Percentiles rank a stretch among this genome's conserved stretches.
phyloP scores from a whole-genome alignment of 2,797 vertebrate species.

The Pampus argenteus region DNA sequence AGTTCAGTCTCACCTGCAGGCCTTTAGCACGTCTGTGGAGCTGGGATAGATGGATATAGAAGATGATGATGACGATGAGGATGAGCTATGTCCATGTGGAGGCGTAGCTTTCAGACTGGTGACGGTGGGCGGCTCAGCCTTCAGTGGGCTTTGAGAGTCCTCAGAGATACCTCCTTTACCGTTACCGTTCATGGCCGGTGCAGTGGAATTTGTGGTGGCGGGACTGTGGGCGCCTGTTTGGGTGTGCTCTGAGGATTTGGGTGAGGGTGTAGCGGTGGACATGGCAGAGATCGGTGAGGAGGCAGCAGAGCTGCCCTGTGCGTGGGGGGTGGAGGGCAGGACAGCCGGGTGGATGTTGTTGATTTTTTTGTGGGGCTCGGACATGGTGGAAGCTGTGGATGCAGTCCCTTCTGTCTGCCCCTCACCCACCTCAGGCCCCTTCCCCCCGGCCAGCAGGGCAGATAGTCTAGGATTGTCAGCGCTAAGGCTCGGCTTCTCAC shows the following conservation, averaged over 20 bases:
- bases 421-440: slow-evolving; percentile 89
- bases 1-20: slow-evolving; percentile 91
- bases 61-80: slow-evolving; percentile 84
- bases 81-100: slow-evolving; percentile 86
- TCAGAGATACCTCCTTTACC: slow-evolving; percentile 87
- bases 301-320: slow-evolving; percentile 92
- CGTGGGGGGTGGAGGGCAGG: slow-evolving; percentile 85
- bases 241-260: slow-evolving; percentile 94
- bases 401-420: slow-evolving; percentile 86
- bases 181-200: slow-evolving; percentile 89
- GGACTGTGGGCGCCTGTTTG: slow-evolving; percentile 90
- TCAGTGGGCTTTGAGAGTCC: slow-evolving; percentile 96
- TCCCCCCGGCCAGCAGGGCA: slow-evolving; percentile 94
- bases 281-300: slow-evolving; percentile 97
- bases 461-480: slow-evolving; percentile 99
- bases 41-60: slow-evolving; percentile 98
- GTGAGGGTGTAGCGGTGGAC: slow-evolving; percentile 96
- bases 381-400: slow-evolving; percentile 54
- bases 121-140: slow-evolving; percentile 88
- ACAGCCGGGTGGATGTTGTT: slow-evolving; percentile 95
- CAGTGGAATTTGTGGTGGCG: slow-evolving; percentile 53
- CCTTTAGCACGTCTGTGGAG: slow-evolving; percentile 95
- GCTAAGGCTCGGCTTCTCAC: slow-evolving; percentile 93
- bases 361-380: slow-evolving; percentile 88
- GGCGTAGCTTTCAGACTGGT: slow-evolving; percentile 74